Evolutionary conservation across 2,113 vertebrate species (phyloP), one percentile per base, ranked within the genome.

Genomic region (Calidris pugnax): DNA sequence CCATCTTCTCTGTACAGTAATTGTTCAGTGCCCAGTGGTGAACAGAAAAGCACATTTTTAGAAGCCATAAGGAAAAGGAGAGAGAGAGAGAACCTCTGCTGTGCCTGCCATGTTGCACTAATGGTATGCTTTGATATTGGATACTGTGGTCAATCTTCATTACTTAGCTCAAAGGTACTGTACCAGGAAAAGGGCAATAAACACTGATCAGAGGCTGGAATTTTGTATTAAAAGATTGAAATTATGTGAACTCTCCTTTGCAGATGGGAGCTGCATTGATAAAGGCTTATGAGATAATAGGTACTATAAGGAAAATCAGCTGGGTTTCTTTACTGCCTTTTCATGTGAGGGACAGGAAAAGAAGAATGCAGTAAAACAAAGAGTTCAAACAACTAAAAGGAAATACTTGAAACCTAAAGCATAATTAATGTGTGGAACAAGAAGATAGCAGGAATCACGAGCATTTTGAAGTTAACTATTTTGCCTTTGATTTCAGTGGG

Each of bases 61-160:
- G 69, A 87, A 85, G 16, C 50, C 19, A 26, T 66, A n/a, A 80
- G 50, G 37, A 91, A 89, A 95, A 87, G 10, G 45, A 45, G n/a
- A 33, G 53, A 41, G 41, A 45, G 45, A 59, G 12, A 76, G 33
- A 89, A 75, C 10, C 51, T 90, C 64, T 64, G 12, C 72, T 63
- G 80, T 2, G 51, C 56, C 53, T 93, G 51, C 53, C 45, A n/a
- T 89, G 16, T 85, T 91, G 45, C 37, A 27, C 28, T 85, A 62
- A 71, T 74, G 26, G 45, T 89, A 85, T 85, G 74, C 89, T 96
- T 96, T 94, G 81, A 94, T 93, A 92, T 43, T 73, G 55, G 87
- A 94, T 87, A 48, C 69, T 77, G 63, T 85, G 84, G 87, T 93
- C 84, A 87, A 43, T 87, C 78, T 85, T 96, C 62, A 73, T 89